A percentile compares a stretch with the other conserved stretches of the same genome.
Evolutionary conservation across 1,140 invertebrate genomes (phyloP).

Genomic region (Philopotamus ludificatus): DNA sequence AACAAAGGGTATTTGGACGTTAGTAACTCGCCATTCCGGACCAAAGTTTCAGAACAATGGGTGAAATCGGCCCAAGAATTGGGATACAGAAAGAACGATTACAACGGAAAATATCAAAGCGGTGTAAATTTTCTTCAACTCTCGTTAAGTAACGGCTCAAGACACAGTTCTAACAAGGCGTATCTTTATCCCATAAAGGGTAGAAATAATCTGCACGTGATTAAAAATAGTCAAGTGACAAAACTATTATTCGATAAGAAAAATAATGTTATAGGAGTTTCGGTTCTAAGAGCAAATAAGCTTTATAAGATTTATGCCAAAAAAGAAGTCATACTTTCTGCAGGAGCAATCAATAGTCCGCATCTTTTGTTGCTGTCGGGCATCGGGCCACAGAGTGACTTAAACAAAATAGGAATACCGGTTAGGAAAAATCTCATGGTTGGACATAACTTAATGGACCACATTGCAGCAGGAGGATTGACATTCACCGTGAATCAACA

Average conservation of each 20-base stretch:
- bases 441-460: slow-evolving; percentile 78
- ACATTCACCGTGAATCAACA: slow-evolving; percentile 63
- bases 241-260: slow-evolving; percentile 73
- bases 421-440: slow-evolving; percentile 71
- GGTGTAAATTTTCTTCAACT: slow-evolving; percentile 67
- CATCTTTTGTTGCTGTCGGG: slow-evolving; percentile 81
- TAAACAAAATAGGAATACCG: slow-evolving; percentile 61
- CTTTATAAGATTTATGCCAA: slow-evolving; percentile 60
- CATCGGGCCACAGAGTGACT: slow-evolving; percentile 70
- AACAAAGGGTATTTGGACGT: slow-evolving; percentile 59
- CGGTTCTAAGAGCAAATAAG: slow-evolving; percentile 58
- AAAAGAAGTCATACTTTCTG: slow-evolving; percentile 76
- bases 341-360: slow-evolving; percentile 72
- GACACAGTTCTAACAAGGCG: slow-evolving; percentile 73
- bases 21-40: slow-evolving; percentile 62
- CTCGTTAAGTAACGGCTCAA: slow-evolving; percentile 67
- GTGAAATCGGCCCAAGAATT: slow-evolving; percentile 65
- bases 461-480: slow-evolving; percentile 68
- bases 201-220: slow-evolving; percentile 65
- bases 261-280: slow-evolving; percentile 65
- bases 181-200: slow-evolving; percentile 67
- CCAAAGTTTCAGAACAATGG: slow-evolving; percentile 65
- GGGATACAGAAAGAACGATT: slow-evolving; percentile 68
- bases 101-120: slow-evolving; percentile 66
- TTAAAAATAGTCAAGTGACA: slow-evolving; percentile 64